Percentiles rank a stretch among this genome's conserved stretches.
Evolutionary conservation across 1,140 invertebrate species (phyloP).

Genomic region (Drosophila kanapiae): DNA sequence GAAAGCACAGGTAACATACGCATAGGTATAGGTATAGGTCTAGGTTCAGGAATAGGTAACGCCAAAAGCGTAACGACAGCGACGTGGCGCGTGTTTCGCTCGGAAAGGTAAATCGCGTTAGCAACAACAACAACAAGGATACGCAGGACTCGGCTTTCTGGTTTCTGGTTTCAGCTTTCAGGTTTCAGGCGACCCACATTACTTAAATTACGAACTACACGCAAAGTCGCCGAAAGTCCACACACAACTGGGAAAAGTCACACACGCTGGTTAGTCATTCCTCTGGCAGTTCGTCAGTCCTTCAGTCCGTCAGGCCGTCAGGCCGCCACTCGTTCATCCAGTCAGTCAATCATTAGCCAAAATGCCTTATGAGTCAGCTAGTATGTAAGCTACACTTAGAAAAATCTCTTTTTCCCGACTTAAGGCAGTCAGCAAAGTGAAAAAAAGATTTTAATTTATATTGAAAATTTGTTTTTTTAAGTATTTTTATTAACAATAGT

Average conservation of each 20-base stretch:
- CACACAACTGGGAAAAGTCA: conserved; percentile 57
- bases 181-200: conserved; percentile 69
- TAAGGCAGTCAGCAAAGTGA: no score
- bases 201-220: conserved; percentile 81
- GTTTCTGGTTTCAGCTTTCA: conserved; percentile 44
- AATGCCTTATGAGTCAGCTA: conserved; percentile 69
- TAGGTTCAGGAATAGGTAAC: conserved; percentile 12
- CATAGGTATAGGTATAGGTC: conserved; percentile 11
- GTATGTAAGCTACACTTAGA: conserved; percentile 28
- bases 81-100: conserved; percentile 57
- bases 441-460: neutral
- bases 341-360: conserved; percentile 60
- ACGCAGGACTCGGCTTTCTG: conserved; percentile 54
- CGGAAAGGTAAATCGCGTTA: conserved; percentile 71
- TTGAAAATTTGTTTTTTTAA: no score
- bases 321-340: conserved; percentile 11
- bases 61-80: conserved; percentile 28
- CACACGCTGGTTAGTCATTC: conserved; percentile 58
- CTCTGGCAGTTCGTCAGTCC: conserved; percentile 23
- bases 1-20: conserved; percentile 25
- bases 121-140: conserved; percentile 64
- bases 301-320: conserved; percentile 19
- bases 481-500: no score
- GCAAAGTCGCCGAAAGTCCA: conserved; percentile 62
- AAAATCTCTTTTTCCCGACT: no score